Percentiles rank a stretch among this genome's conserved stretches.
phyloP scores from a whole-genome alignment of 2,113 vertebrate species.

The Panthera uncia region DNA sequence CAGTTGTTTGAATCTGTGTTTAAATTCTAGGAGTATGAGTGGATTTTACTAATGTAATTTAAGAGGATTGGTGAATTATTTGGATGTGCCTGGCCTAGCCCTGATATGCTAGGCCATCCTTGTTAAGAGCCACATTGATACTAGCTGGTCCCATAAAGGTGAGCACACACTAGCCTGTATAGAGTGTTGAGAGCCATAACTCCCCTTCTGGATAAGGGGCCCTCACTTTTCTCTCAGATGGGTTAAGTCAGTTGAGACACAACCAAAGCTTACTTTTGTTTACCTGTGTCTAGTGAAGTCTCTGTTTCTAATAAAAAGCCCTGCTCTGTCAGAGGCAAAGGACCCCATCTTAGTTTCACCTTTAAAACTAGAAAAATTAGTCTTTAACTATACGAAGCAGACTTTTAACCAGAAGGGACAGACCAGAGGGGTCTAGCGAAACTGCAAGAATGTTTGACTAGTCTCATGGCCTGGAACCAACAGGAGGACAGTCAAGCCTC shows the following conservation, averaged over 20 bases:
- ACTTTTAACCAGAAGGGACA: background rate
- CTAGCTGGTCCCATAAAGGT: background rate
- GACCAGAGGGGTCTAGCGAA: background rate
- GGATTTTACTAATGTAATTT: slow-evolving; percentile 31
- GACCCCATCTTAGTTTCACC: background rate
- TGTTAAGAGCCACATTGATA: background rate
- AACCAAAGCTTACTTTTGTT: slow-evolving; percentile 21
- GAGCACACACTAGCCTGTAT: background rate
- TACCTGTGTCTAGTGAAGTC: background rate
- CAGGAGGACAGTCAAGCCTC: background rate
- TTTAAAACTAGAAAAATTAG: background rate
- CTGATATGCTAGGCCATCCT: background rate
- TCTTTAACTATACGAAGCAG: background rate
- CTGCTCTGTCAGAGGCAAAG: background rate
- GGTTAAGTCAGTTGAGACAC: background rate
- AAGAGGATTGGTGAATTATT: slow-evolving; percentile 15
- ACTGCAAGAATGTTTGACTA: background rate
- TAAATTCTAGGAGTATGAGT: slow-evolving; percentile 41
- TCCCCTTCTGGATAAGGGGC: background rate
- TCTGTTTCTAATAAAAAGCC: background rate
- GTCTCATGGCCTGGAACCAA: background rate
- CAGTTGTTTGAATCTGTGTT: slow-evolving; percentile 30
- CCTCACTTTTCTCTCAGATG: background rate
- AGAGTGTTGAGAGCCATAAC: background rate
- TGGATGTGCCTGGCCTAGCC: background rate